Evolutionary conservation across 2,113 vertebrate genomes (phyloP), one percentile per base, ranked within the genome.

Genomic region (Litocranius walleri): DNA sequence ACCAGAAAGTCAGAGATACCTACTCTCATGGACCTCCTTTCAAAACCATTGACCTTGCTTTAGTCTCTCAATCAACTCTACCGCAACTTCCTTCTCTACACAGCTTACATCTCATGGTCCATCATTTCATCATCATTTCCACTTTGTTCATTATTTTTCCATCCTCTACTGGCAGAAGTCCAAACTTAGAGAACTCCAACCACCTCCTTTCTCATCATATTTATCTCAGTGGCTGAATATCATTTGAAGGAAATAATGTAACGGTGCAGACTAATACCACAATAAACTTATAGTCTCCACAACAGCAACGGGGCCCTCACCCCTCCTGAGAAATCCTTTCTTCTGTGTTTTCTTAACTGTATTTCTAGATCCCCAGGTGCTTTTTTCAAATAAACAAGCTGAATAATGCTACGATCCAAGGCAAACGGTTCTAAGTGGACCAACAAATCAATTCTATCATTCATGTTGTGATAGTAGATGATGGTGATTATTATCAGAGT

Each of bases 351-450:
- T 91, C 43, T 57, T 67, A 56, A 33, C 27, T 54, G 2, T 67
- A 84, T 93, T 90, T 33, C 74, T 64, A 71, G 57, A 81, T 90
- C 17, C 27, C 5, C 36, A 77, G 48, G 25, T 90, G 67, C 8
- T 81, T 77, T 95, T 36, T 92, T 56, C n/a, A 97, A 94, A 62
- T 54, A 93, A 93, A 83, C 19, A 59, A 67, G 29, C 27, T 89
- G 90, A 92, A 94, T 91, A 94, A 88, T 90, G 48, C 52, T 87
- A 33, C 2, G 45, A 92, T 57, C 29, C 33, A 90, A 21, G 67
- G 27, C 12, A 25, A 96, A 21, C 9, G 81, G 48, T 54, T 82
- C 64, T 64, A 74, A 87, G 89, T 71, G 27, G 48, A 57, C 19
- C 29, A 30, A 74, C n/a, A 91, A 78, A 57, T 90, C 64, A 95